These are phyloP conservation scores for Danaus plexippus DNA, from an alignment of 1,140 invertebrate species.

Conservation along the genomic window DNA sequence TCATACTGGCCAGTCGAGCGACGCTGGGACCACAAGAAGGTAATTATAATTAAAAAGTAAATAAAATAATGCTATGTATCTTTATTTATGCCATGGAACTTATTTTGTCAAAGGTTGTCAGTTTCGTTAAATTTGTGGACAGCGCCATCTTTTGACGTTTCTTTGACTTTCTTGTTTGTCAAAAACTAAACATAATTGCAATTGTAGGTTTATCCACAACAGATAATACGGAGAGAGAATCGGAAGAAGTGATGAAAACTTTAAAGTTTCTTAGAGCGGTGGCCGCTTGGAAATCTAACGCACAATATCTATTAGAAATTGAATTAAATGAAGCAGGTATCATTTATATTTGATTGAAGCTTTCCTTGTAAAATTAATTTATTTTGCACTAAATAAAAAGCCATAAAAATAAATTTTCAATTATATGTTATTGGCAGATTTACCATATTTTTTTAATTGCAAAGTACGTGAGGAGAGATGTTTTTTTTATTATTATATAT, in stretches of 20 bases:
- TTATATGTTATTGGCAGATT: background rate
- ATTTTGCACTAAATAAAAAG: conserved; percentile 1
- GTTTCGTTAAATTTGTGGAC: background rate
- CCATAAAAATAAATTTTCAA: background rate
- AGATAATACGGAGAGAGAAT: conserved; percentile 40
- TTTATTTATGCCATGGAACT: too few species aligned
- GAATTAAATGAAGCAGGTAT: conserved; percentile 59
- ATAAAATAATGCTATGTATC: too few species aligned
- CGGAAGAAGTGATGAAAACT: conserved; percentile 54
- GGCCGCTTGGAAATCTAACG: conserved; percentile 57
- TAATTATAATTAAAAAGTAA: conserved; percentile 11
- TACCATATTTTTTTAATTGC: too few species aligned
- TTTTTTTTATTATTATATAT: too few species aligned
- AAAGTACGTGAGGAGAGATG: too few species aligned
- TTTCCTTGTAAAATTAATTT: background rate
- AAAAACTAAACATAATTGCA: too few species aligned
- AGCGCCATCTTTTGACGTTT: background rate
- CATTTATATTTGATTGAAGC: background rate
- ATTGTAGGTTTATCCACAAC: conserved; percentile 34
- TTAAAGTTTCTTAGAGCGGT: conserved; percentile 56
- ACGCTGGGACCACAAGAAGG: conserved; percentile 62
- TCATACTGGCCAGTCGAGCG: conserved; percentile 66
- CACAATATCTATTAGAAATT: conserved; percentile 61
- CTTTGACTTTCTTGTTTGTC: conserved; percentile 5
- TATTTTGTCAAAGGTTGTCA: too few species aligned